These are phyloP conservation scores for Drosophila algonquin DNA, from an alignment of 2,888 invertebrate genomes.

Conservation along the genomic window DNA sequence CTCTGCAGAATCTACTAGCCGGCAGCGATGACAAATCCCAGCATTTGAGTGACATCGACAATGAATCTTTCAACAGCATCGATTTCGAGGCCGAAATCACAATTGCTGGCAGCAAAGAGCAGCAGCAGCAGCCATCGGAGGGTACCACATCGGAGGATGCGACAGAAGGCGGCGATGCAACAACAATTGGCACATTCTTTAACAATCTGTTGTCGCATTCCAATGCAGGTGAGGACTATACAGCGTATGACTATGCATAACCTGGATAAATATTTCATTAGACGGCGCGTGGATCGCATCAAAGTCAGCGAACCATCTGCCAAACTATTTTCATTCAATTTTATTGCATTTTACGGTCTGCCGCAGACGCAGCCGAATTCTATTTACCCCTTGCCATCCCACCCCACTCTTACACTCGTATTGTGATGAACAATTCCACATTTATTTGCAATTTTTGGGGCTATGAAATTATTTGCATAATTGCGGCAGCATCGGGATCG, in stretches of 20 bases:
- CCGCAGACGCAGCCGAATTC: constrained; percentile 40
- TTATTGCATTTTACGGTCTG: constrained; percentile 70
- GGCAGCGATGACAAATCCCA: constrained; percentile 83
- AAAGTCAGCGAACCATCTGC: constrained; percentile 36
- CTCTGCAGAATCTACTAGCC: constrained; percentile 77
- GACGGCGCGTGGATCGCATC: constrained; percentile 29
- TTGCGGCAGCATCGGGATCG: constrained; percentile 50
- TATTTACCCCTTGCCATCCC: constrained; percentile 15
- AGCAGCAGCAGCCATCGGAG: constrained; percentile 54
- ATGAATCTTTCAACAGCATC: constrained; percentile 84
- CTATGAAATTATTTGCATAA: constrained; percentile 77
- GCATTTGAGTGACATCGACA: constrained; percentile 84
- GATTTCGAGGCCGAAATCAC: constrained; percentile 84
- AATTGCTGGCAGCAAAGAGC: constrained; percentile 74
- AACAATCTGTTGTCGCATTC: constrained; percentile 83
- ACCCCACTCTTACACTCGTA: constrained; percentile 3
- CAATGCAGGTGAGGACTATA: constrained; percentile 81
- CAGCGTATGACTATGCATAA: constrained; percentile 33
- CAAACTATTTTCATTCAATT: constrained; percentile 67
- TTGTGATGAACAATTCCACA: constrained; percentile 36
- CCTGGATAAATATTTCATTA: constrained; percentile 64
- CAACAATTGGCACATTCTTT: constrained; percentile 83
- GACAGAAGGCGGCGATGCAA: constrained; percentile 60
- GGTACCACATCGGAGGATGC: constrained; percentile 36
- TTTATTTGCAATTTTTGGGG: constrained; percentile 70